Evolutionary conservation across 64 coral and sea anemone species (phyloP), one percentile per base, ranked within the genome.

Genomic region (Pocillopora damicornis): DNA sequence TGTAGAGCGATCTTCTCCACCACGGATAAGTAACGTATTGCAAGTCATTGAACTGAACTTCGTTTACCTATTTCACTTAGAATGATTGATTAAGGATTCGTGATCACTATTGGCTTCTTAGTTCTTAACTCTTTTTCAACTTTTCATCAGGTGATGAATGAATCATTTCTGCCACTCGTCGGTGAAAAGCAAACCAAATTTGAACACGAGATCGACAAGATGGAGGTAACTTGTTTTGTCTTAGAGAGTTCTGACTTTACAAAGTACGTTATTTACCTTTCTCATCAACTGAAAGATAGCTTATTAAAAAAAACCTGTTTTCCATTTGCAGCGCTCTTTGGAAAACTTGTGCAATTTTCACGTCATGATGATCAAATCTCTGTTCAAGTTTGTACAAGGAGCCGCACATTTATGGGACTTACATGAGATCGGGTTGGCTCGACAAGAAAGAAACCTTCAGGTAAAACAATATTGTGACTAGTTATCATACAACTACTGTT

Each of bases 341-440:
- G 96, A 98, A 20, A 98, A 98, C 64, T 74, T 98, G 38, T 85
- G 90, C 26, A 95, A 88, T 74, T 98, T 98, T 69, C 96, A 98
- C 87, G 93, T 92, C 16, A 95, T 90, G 87, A 76, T 95, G 90
- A 79, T 98, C 66, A 94, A 94, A 59, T 94, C 96, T 13, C 61
- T 98, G 34, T 98, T 98, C 90, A 98, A 98, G 90, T 98, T 98
- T 61, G 96, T 98, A 7, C 96, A 98, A 86, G 96, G 96, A 58
- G 93, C 96, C 35, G 93, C 96, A 45, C 96, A 98, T 75, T 82
- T 95, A 35, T 98, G 96, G 96, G 96, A 98, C 42, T 65, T 94
- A 14, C 96, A 98, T 23, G 96, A 98, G 58, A 94, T 98, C 61
- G 96, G 96, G 16, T 17, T 98, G n/a, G 96, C 96, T 63, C 86